phyloP scores from a whole-genome alignment of 2,113 vertebrate species.

The Daubentonia madagascariensis region DNA sequence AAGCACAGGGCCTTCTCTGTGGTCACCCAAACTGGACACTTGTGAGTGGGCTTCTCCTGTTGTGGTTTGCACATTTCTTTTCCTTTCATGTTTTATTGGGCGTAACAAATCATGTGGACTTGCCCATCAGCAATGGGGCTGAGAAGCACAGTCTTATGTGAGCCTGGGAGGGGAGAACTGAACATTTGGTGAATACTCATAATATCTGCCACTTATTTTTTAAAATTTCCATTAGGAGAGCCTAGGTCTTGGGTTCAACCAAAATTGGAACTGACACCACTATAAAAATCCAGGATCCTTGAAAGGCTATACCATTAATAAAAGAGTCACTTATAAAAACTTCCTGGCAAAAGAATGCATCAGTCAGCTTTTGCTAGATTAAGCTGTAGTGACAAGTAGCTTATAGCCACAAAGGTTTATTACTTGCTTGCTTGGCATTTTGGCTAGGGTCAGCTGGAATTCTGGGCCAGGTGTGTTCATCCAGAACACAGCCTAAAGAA shows the following conservation, averaged over 20 bases:
- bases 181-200: fast-evolving
- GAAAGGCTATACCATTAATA: fast-evolving
- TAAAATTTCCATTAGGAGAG: background rate
- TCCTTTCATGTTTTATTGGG: background rate
- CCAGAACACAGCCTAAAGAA: background rate
- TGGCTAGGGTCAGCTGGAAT: background rate
- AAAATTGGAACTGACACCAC: background rate
- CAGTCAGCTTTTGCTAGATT: too few relatives aligned
- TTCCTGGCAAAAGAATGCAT: too few relatives aligned
- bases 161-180: background rate
- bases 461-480: too few relatives aligned
- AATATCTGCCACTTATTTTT: too few relatives aligned
- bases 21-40: background rate
- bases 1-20: background rate
- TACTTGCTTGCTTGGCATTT: background rate
- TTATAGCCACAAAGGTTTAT: background rate
- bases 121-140: background rate
- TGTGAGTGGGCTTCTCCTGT: background rate
- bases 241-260: background rate
- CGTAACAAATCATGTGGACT: background rate
- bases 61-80: background rate
- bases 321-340: background rate
- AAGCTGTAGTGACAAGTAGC: background rate
- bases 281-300: background rate
- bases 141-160: background rate